Percentiles rank a stretch among this genome's conserved stretches.
Evolutionary conservation across 2,113 vertebrate genomes (phyloP).

Genomic region (Psephotus haematonotus): DNA sequence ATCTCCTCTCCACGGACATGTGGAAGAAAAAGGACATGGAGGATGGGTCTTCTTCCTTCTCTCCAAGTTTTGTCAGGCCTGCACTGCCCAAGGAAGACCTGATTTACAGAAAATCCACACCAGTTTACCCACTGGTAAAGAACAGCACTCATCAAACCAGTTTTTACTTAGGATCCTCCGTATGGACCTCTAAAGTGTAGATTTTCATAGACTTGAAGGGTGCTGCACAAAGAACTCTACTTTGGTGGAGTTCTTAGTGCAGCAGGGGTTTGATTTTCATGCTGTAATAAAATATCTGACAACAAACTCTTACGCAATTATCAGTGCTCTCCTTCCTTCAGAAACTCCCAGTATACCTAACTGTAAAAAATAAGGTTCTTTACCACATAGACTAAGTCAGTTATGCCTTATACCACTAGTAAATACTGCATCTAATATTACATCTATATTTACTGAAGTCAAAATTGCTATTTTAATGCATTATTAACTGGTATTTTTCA

Average conservation of each 20-base stretch:
- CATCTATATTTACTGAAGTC: not conserved
- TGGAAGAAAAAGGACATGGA: not conserved
- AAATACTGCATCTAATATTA: not conserved
- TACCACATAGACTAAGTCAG: not conserved
- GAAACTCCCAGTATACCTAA: not conserved
- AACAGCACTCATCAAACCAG: not conserved
- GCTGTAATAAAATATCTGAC: not conserved
- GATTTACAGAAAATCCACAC: not conserved
- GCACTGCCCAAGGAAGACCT: not conserved
- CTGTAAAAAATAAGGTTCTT: slow-evolving; percentile 20
- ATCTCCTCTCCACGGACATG: not conserved
- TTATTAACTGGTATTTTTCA: not conserved
- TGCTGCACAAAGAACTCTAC: not conserved
- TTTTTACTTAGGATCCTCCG: not conserved
- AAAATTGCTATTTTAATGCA: not conserved
- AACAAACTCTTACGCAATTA: not conserved
- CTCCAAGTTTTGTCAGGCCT: not conserved
- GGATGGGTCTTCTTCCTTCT: not conserved
- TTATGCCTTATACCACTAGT: not conserved
- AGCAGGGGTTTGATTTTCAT: not conserved
- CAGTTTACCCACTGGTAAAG: not conserved
- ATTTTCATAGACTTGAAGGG: not conserved
- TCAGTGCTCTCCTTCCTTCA: not conserved
- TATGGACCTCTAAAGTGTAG: not conserved
- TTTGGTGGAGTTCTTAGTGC: not conserved